Evolutionary conservation across 2,888 invertebrate genomes (phyloP).

Genomic region (Cephus spinipes): DNA sequence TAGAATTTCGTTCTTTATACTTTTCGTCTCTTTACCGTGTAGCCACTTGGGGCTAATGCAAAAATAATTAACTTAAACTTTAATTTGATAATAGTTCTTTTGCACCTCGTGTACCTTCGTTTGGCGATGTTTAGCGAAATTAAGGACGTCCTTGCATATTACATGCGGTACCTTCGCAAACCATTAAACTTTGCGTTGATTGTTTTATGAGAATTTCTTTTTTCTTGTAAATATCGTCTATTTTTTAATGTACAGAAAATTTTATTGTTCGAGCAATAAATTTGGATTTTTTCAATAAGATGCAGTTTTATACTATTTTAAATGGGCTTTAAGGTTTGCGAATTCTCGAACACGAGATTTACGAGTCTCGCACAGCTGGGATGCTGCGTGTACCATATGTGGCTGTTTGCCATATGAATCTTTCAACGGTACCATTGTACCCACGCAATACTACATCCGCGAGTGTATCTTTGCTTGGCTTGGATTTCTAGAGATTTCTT

Average conservation of each 20-base stretch:
- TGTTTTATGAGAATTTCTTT: too few relatives aligned
- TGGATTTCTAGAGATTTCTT: background rate
- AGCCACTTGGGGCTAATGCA: slow-evolving; percentile 53
- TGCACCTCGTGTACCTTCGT: background rate
- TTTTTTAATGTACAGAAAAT: too few relatives aligned
- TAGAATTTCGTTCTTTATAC: slow-evolving; percentile 48
- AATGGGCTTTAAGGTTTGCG: background rate
- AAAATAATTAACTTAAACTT: slow-evolving; percentile 54
- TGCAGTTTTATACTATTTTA: background rate
- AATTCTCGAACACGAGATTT: background rate
- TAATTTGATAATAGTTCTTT: slow-evolving; percentile 31
- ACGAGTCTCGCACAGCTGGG: background rate
- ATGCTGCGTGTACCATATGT: background rate
- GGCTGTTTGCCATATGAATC: background rate
- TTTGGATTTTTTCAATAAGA: background rate
- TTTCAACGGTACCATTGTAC: background rate
- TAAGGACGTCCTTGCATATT: slow-evolving; percentile 1
- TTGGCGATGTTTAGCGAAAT: slow-evolving; percentile 9
- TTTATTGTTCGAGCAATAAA: too few relatives aligned
- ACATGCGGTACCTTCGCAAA: background rate
- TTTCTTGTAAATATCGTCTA: too few relatives aligned
- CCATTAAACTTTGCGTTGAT: too few relatives aligned
- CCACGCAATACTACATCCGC: background rate
- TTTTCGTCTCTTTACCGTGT: slow-evolving; percentile 26
- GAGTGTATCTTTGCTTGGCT: background rate